Base-by-base conservation (phyloP, 2,113 vertebrate genomes). In the Stictonetta naevosa region DNA sequence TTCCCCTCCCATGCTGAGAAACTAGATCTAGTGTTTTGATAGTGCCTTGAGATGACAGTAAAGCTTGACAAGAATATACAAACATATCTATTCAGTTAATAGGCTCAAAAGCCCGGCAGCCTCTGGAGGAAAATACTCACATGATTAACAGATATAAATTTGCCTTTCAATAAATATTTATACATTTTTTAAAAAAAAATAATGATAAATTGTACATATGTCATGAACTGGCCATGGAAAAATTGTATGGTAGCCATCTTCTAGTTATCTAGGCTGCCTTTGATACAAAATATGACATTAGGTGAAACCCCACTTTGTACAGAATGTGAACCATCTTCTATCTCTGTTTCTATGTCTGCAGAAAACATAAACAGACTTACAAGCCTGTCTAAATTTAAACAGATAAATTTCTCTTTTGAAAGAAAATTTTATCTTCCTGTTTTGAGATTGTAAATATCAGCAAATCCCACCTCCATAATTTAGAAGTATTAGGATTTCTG, bases 21-120 rank as follows among this genome's bases (percentile, higher is more conserved):
- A 63, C 11, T 55, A 91, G 38, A 64, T 92, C 93, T 95, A 93
- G 85, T 92, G 86, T 96, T 97, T 93, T 96, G 50, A 80, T 93
- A 92, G 64, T 50, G 19, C 9, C 40, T 92, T 88, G 26, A 72
- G 25, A 88, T 56, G 67, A 91, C 93, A 96, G 25, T 76, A 93
- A 93, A 73, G 62, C 28, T 90, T 83, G 52, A 56, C 60, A 73
- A 81, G 64, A 81, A 91, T 83, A 21, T 85, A 20, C 29, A 95
- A 79, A 88, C 33, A 73, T 16, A 92, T 15, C 42, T 67, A 13
- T 29, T 84, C 53, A 33, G 55, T 25, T 84, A 94, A 83, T 68
- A 60, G 18, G 4, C 44, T 93, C 16, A 83, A 90, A 88, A 96
- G 16, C 8, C 73, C 44, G 34, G 5, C 40, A 93, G n/a, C 3